Evolutionary conservation across 2,113 vertebrate genomes (phyloP), one percentile per base, ranked within the genome.

Genomic region (Donacobius atricapilla): DNA sequence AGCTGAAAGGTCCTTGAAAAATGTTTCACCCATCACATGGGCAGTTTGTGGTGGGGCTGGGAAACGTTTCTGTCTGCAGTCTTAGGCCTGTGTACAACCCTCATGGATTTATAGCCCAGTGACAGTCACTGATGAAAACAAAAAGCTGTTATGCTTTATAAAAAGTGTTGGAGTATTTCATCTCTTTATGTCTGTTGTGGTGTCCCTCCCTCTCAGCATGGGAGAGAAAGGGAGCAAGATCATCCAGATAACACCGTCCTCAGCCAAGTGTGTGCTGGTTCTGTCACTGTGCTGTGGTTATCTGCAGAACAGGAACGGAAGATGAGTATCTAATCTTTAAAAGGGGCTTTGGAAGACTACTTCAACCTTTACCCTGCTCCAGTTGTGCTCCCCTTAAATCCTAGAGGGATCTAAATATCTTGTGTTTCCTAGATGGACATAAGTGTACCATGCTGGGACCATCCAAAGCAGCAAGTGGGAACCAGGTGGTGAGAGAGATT

Each of bases 261-360:
- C 90, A 96, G 65, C 83, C 87, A 85, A 92, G 83, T 56, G 64
- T 83, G 77, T 21, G 73, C 65, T 83, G 10, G 28, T 63, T 92
- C 63, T 2, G 0, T 64, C 37, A 3, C 78, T 87, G 13, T 54
- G 73, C 85, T 85, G 28, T 53, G 54, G 61, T 89, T 95, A 95
- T 94, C 89, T 93, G 90, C 70, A 66, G 81, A 94, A 66, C 39
- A 75, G 75, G 68, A 91, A 86, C 23, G 87, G 83, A 91, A 81
- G 85, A 53, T 0, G 0, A 81, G 13, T 54, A 61, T 89, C 80
- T 96, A 94, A 87, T 93, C 88, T 92, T 87, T 93, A 51, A 77
- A 93, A 87, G 54, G 72, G 57, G 57, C 78, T 96, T 91, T 93
- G 71, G 64, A 82, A 94, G 90, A 95, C 95, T 91, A 64, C 31